These are phyloP conservation scores for Hemicrepidius hirtus DNA, from an alignment of 2,888 invertebrate genomes.

Conservation along the genomic window DNA sequence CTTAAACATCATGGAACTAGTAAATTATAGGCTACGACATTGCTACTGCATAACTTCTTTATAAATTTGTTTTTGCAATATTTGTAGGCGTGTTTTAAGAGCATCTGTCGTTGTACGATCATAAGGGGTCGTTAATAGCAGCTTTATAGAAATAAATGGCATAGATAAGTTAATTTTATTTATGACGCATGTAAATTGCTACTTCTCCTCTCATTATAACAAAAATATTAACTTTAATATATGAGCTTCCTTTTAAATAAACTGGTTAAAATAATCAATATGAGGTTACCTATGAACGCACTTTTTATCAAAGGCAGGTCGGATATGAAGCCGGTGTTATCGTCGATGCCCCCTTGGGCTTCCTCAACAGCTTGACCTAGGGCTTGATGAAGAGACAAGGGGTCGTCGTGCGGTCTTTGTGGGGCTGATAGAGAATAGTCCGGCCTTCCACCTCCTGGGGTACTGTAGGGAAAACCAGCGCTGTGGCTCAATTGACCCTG, in stretches of 20 bases:
- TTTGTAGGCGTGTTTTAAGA: conserved; percentile 16
- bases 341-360: conserved; percentile 82
- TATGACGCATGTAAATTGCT: neutral
- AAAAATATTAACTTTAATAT: neutral
- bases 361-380: conserved; percentile 84
- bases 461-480: conserved; percentile 72
- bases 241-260: conserved; percentile 4
- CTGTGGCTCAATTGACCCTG: conserved; percentile 71
- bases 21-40: neutral
- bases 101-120: conserved; percentile 20
- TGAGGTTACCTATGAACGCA: conserved; percentile 74
- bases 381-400: conserved; percentile 88
- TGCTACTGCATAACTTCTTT: neutral
- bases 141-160: conserved; percentile 11
- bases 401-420: conserved; percentile 77
- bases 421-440: conserved; percentile 68
- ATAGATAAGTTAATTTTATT: conserved; percentile 13
- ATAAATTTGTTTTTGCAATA: conserved; percentile 14
- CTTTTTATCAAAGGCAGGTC: conserved; percentile 93
- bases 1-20: neutral
- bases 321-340: conserved; percentile 91
- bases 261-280: conserved; percentile 2
- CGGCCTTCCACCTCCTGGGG: conserved; percentile 74
- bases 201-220: conserved; percentile 1
- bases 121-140: conserved; percentile 18